Evolutionary conservation across 2,888 invertebrate genomes (phyloP).

Genomic region (Coelopa pilipes): DNA sequence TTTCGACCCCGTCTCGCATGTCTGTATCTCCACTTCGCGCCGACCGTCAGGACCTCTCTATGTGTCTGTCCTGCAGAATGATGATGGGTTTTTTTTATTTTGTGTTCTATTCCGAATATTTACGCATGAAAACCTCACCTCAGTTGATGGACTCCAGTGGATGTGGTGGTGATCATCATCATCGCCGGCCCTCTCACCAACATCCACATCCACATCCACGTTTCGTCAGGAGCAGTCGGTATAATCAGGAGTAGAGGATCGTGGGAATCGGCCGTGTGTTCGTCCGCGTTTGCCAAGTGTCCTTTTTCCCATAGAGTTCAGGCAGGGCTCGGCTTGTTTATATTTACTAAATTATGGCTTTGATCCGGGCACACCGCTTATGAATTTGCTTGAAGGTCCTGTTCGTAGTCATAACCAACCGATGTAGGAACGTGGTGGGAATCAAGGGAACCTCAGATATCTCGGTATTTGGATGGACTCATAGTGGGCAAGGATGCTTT

Average conservation of each 20-base stretch:
- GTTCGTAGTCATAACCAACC: no score
- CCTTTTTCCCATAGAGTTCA: slow-evolving; percentile 11
- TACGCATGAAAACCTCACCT: slow-evolving; percentile 43
- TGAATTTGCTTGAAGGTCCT: no score
- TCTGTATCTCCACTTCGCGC: no score
- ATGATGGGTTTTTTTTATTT: not conserved
- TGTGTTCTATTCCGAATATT: slow-evolving; percentile 33
- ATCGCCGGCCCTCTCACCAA: not conserved
- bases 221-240: not conserved
- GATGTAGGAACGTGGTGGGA: no score
- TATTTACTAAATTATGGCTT: no score
- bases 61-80: slow-evolving; percentile 7
- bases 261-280: not conserved
- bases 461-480: no score
- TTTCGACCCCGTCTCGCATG: no score
- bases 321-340: no score
- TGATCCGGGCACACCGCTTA: no score
- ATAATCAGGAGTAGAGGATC: slow-evolving; percentile 4
- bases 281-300: slow-evolving; percentile 3
- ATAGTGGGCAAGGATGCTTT: no score
- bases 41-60: no score
- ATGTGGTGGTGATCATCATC: not conserved
- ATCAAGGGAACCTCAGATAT: no score
- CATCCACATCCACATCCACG: not conserved
- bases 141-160: slow-evolving; percentile 25